Evolutionary conservation across 2,113 vertebrate genomes (phyloP).

Genomic region (Donacobius atricapilla): DNA sequence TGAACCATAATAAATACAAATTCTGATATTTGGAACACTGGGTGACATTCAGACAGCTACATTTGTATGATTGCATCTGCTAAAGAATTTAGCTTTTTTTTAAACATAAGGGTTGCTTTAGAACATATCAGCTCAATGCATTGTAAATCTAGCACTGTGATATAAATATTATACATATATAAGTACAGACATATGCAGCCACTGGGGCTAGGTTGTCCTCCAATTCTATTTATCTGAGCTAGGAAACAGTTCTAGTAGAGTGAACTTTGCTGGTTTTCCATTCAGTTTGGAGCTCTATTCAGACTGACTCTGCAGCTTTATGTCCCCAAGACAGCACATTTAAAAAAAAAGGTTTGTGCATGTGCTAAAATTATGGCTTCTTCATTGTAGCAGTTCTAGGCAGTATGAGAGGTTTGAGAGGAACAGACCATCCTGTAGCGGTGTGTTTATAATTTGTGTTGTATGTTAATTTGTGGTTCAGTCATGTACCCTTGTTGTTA

Average conservation of each 20-base stretch:
- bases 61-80: not conserved
- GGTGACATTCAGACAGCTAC: not conserved
- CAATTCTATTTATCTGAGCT: not conserved
- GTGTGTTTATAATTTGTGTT: no score
- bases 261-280: not conserved
- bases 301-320: not conserved
- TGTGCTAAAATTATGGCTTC: not conserved
- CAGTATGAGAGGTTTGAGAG: not conserved
- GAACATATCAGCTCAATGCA: not conserved
- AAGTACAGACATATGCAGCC: not conserved
- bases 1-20: not conserved
- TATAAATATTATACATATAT: not conserved
- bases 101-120: not conserved
- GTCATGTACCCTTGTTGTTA: no score
- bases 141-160: not conserved
- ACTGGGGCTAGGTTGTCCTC: not conserved
- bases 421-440: not conserved
- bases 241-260: not conserved
- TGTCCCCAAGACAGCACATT: not conserved
- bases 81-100: not conserved
- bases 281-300: not conserved
- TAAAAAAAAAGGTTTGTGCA: not conserved
- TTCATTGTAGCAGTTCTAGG: not conserved
- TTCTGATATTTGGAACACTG: not conserved
- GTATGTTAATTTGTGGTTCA: no score